These are phyloP conservation scores for Sarcophaga carnaria DNA, from an alignment of 2,888 invertebrate species.

Conservation along the genomic window DNA sequence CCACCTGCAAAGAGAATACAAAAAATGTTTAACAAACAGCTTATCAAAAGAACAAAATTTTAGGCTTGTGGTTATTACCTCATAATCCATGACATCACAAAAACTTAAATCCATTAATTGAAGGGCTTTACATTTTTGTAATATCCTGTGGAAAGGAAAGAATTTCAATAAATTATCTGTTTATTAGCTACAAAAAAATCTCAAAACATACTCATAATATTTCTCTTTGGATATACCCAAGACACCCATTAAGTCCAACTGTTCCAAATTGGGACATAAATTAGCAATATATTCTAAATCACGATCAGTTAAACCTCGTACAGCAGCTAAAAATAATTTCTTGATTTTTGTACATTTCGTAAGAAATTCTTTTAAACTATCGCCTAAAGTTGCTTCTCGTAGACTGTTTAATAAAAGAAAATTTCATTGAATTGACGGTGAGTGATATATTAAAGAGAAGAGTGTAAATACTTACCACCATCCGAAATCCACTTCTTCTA, in stretches of 20 bases:
- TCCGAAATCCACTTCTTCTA: slow-evolving; percentile 94
- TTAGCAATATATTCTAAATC: slow-evolving; percentile 88
- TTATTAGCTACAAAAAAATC: not conserved
- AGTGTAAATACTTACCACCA: slow-evolving; percentile 89
- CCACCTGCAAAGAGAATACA: slow-evolving; percentile 71
- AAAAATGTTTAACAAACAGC: not conserved
- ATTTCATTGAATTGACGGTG: slow-evolving; percentile 4
- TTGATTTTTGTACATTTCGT: slow-evolving; percentile 85
- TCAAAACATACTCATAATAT: slow-evolving; percentile 84
- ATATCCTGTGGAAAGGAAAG: slow-evolving; percentile 83
- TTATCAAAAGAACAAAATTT: not conserved
- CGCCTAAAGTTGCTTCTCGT: slow-evolving; percentile 86
- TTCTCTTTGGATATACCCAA: slow-evolving; percentile 89
- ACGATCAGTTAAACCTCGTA: slow-evolving; percentile 90
- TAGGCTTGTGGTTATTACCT: slow-evolving; percentile 82
- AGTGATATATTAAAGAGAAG: not conserved
- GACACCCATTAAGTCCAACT: slow-evolving; percentile 92
- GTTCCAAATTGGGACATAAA: slow-evolving; percentile 87
- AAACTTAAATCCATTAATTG: slow-evolving; percentile 93
- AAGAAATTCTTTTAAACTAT: slow-evolving; percentile 86
- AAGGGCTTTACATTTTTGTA: slow-evolving; percentile 87
- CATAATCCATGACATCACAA: slow-evolving; percentile 89
- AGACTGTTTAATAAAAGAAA: slow-evolving; percentile 76
- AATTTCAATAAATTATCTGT: not conserved
- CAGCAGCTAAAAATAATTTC: slow-evolving; percentile 91